phyloP scores from a whole-genome alignment of 2,888 invertebrate species.

The Syrista parreyssii region DNA sequence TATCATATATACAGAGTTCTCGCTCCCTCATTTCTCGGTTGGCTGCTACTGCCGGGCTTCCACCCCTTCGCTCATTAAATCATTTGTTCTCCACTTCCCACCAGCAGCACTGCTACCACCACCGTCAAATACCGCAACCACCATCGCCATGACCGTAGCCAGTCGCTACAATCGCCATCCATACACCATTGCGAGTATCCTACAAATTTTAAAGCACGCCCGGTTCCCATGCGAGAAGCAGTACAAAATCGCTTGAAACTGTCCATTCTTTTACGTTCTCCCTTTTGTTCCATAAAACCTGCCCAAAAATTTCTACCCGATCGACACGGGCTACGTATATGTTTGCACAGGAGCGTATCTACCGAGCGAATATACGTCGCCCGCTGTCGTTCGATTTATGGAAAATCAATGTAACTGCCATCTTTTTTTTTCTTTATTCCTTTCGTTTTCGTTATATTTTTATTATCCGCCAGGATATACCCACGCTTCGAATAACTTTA shows the following conservation, averaged over 20 bases:
- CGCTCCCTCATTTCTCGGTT: constrained; percentile 27
- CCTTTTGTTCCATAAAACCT: background rate
- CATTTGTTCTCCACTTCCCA: constrained; percentile 49
- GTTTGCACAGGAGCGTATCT: background rate
- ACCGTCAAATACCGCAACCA: constrained; percentile 26
- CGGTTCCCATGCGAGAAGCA: background rate
- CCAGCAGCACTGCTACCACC: constrained; percentile 20
- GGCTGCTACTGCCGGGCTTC: constrained; percentile 52
- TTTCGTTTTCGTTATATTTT: constrained; percentile 11
- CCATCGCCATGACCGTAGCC: constrained; percentile 7
- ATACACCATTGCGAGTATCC: background rate
- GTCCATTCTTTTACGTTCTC: background rate
- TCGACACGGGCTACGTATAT: background rate
- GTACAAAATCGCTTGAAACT: background rate
- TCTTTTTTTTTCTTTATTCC: constrained; percentile 15
- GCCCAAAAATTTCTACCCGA: background rate
- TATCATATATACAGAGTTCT: background rate
- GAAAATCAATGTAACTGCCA: constrained; percentile 36
- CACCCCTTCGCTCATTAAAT: constrained; percentile 55
- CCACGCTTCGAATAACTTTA: background rate
- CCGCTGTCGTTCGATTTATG: constrained; percentile 39
- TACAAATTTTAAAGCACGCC: background rate
- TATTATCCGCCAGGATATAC: background rate
- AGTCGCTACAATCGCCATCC: background rate
- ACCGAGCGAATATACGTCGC: background rate